Percentiles rank a stretch among this genome's conserved stretches.
Evolutionary conservation across 2,797 vertebrate genomes (phyloP).

Genomic region (Pitangus sulphuratus): DNA sequence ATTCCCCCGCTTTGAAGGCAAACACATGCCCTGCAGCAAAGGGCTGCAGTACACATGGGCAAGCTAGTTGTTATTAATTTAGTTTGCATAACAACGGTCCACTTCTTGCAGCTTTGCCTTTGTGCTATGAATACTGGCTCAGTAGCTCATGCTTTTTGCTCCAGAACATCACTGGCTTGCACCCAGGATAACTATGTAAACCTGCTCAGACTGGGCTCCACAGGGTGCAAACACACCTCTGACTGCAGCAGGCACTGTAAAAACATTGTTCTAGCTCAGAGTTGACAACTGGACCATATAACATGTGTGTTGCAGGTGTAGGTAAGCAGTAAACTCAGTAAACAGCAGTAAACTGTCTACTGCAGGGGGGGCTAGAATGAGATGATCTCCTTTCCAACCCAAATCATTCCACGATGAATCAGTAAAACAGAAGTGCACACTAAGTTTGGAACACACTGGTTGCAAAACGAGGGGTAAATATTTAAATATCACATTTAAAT

Average conservation of each 20-base stretch:
- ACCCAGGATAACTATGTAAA: not conserved
- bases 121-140: accelerated
- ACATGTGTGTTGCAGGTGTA: accelerated
- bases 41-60: accelerated
- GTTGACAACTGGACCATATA: not conserved
- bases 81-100: not conserved
- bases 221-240: not conserved
- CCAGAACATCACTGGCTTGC: not conserved
- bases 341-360: not conserved
- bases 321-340: not conserved
- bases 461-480: not conserved
- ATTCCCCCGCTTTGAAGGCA: not conserved
- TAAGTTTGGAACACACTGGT: not conserved
- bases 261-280: not conserved
- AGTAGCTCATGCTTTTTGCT: accelerated
- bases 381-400: not conserved
- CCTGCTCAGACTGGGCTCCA: not conserved
- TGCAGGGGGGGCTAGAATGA: not conserved
- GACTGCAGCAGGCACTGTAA: not conserved
- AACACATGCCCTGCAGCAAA: not conserved
- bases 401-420: not conserved
- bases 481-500: not conserved
- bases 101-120: not conserved
- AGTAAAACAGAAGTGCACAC: not conserved
- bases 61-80: not conserved